Conservation (phyloP, 1,140 invertebrate genomes). For the Lineus longissimus region DNA sequence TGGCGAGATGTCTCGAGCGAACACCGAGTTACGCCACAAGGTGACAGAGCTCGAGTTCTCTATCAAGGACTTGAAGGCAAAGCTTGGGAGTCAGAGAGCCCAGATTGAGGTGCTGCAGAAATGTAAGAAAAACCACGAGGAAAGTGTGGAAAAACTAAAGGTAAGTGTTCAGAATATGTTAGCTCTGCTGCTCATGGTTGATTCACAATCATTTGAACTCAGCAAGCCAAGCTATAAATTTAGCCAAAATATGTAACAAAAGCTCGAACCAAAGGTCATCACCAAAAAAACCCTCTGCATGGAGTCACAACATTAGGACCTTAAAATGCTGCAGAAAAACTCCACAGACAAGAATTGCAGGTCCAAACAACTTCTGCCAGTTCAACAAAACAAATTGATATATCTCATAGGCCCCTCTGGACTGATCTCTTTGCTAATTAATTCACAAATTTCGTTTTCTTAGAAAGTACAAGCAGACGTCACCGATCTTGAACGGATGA, state of each 20-base stretch:
- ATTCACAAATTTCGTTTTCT: slow-evolving; percentile 9
- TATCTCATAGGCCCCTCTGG: too few species aligned
- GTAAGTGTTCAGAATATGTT: slow-evolving; percentile 17
- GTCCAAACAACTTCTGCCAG: too few species aligned
- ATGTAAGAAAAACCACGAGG: slow-evolving; percentile 39
- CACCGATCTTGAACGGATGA: slow-evolving; percentile 38
- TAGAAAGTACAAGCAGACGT: slow-evolving; percentile 41
- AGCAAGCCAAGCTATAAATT: background rate
- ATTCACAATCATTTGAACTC: background rate
- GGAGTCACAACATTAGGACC: too few species aligned
- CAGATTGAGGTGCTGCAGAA: slow-evolving; percentile 39
- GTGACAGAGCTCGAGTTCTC: slow-evolving; percentile 28
- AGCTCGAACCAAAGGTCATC: background rate
- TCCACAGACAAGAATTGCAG: background rate
- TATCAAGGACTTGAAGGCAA: slow-evolving; percentile 35
- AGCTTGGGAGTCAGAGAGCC: slow-evolving; percentile 36
- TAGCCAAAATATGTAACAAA: background rate
- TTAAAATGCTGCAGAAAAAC: background rate
- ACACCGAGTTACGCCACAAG: slow-evolving; percentile 41
- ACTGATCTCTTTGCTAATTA: background rate
- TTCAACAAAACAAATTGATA: too few species aligned
- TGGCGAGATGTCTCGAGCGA: slow-evolving; percentile 38
- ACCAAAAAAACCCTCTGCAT: too few species aligned
- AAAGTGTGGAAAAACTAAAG: slow-evolving; percentile 38
- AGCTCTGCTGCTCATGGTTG: background rate